Base-by-base conservation (phyloP, 92 coral and sea anemone genomes). In the Bergia sp. region DNA sequence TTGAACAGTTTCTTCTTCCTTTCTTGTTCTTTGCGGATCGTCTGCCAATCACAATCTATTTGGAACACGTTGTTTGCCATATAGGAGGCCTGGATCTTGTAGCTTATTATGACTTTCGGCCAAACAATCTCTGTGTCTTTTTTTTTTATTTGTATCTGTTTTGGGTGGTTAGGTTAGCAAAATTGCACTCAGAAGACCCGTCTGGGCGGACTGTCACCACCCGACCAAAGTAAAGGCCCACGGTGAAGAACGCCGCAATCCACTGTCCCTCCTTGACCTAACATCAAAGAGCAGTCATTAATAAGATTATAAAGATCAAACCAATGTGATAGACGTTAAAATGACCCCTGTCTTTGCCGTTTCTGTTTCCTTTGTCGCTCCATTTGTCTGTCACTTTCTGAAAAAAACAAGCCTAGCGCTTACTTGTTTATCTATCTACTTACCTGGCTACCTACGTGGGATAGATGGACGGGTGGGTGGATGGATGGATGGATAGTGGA, bases 1-100 rank as follows among this genome's bases (percentile, higher is more conserved):
- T 29, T 71, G 75, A 71, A 71, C 38, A 71, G 75, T 40, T 71
- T 71, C 75, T 71, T 71, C 75, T 40, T 71, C 75, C 75, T 11
- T 71, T 71, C 75, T 71, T 71, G 75, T 71, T 71, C 40, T 2
- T 71, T 11, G 2, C 40, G 37, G 40, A 29, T 71, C 75, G 29
- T n/a, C 10, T 40, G 40, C 40, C 75, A 71, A 40, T 71, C 75
- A 37, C 75, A 71, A 9, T 71, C 38, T 9, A 71, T 2, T 37
- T 23, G 75, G 5, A 71, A 71, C 13, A 71, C 40, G 75, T 29
- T 71, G 75, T 71, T 71, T 11, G 75, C 75, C 75, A 71, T 71
- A 37, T 71, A 71, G 39, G 75, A 71, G 75, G 75, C 75, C 38
- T n/a, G 75, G 39, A 71, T 11, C 1, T 71, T 71, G 75, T 1